Evolutionary conservation across 1,140 invertebrate genomes (phyloP), one percentile per base, ranked within the genome.

Genomic region (Antheraea mylitta): DNA sequence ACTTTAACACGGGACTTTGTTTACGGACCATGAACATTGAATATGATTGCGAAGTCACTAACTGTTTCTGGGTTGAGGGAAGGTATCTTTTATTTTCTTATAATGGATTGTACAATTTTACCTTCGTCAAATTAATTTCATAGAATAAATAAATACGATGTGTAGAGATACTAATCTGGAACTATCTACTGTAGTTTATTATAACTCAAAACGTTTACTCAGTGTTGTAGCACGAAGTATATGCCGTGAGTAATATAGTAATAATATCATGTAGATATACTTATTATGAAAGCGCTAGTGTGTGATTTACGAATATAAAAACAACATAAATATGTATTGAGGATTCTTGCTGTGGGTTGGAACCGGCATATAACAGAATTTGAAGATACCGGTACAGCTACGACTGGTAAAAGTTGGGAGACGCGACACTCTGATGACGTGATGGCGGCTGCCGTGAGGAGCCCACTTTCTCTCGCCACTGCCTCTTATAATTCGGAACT

Each of bases 401-500:
- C 85, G 30, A 89, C 86, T 42, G 93, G 93, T 64, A 95, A 95
- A 82, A 81, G 83, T 58, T 96, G 95, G 96, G 93, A 93, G 72
- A 93, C 81, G 22, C 93, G 93, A n/a, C 96, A 97, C 80, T 91
- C 91, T 0, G 96, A 97, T 71, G 95, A 97, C 78, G 94, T 97
- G 48, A 90, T 96, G 58, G 94, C 94, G 60, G 94, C 94, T 0
- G 94, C 94, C 68, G 91, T 93, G 9, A 82, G 93, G 70, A 73
- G 92, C n/a, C 95, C 95, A 0, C 93, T 96, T 76, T 89, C 94
- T 0, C 81, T 97, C 0, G 96, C 94, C 13, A 97, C 96, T 0
- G 93, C 93, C 69, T 93, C 93, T 42, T 96, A 96, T 75, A 95
- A 95, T 73, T 97, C 96, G 4, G 96, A 97, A 84, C 92, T 98